Base-by-base conservation (phyloP, 2,888 invertebrate genomes). In the Watsonalla cultraria region DNA sequence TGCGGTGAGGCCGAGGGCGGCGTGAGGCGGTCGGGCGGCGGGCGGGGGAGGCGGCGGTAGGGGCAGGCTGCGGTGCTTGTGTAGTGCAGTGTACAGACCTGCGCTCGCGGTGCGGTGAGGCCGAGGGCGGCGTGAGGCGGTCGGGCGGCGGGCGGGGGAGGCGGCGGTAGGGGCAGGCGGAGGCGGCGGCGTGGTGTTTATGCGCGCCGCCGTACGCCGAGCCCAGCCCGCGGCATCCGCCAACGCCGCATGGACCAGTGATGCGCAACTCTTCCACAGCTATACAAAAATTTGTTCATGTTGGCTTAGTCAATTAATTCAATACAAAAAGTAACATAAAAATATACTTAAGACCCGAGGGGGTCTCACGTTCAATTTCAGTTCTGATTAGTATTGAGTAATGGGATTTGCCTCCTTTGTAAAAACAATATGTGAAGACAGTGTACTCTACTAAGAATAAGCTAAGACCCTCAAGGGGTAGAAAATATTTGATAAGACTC, bases 171-270 rank as follows among this genome's bases (percentile, higher is more conserved):
- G 96, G 97, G 78, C 97, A 97, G 54, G 94, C 92, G 51, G 93
- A 92, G n/a, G 93, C 92, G 15, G 92, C 92, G 53, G 92, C 92
- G 86, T 97, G 97, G 51, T 93, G 93, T 59, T 94, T 92, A 78
- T 93, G 94, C 75, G 94, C 94, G 14, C 96, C 94, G 52, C 96
- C 96, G 73, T 94, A 94, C 50, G 94, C 93, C 76, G 98, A 97
- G n/a, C 98, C 98, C 68, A 96, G 93, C 11, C 98, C 98, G 60
- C 95, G 94, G 79, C 98, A 98, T 0, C 97, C 97, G 45, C 94
- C 93, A 46, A 96, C 95, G 6, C 96, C 95, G 82, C 98, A 98
- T 65, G 94, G 93, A 42, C 94, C 92, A 48, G 86, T 82, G 51
- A 92, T 87, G 5, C 88, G 88, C 24, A 93, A 80, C 76, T 94